phyloP scores from a whole-genome alignment of 2,797 vertebrate species.

The Sphaeramia orbicularis region DNA sequence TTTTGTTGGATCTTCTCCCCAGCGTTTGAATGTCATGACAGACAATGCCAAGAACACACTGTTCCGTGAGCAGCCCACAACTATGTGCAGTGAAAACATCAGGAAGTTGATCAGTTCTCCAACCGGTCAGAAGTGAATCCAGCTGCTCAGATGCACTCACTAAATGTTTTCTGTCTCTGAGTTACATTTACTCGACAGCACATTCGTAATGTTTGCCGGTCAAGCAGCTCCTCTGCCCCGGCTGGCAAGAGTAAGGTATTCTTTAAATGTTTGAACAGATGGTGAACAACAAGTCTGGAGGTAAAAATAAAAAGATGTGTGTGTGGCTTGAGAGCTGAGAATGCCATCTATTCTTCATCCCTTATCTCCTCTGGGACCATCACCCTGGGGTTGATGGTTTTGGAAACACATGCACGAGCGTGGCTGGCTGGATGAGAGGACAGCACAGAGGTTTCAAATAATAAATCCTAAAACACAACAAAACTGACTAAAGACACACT shows the following conservation, averaged over 20 bases:
- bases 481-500: too few species aligned
- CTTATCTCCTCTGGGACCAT: constrained; percentile 69
- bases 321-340: constrained; percentile 66
- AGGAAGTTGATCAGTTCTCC: constrained; percentile 54
- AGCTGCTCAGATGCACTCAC: constrained; percentile 38
- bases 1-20: constrained; percentile 46
- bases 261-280: constrained; percentile 82
- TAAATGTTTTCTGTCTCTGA: constrained; percentile 9
- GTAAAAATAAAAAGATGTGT: constrained; percentile 80
- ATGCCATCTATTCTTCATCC: constrained; percentile 78
- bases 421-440: constrained; percentile 26
- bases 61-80: constrained; percentile 74
- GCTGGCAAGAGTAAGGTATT: constrained; percentile 69
- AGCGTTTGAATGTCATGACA: constrained; percentile 61
- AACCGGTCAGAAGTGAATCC: constrained; percentile 47
- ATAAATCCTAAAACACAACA: too few species aligned
- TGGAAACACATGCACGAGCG: constrained; percentile 58
- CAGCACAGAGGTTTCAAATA: too few species aligned
- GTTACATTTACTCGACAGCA: constrained; percentile 68
- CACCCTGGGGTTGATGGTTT: constrained; percentile 68
- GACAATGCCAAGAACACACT: constrained; percentile 78
- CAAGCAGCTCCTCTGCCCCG: constrained; percentile 46
- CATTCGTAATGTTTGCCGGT: constrained; percentile 50
- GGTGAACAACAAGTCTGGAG: constrained; percentile 70
- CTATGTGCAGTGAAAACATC: constrained; percentile 61